Base-by-base conservation (phyloP, 1,140 invertebrate genomes). In the Scaptomyza montana region DNA sequence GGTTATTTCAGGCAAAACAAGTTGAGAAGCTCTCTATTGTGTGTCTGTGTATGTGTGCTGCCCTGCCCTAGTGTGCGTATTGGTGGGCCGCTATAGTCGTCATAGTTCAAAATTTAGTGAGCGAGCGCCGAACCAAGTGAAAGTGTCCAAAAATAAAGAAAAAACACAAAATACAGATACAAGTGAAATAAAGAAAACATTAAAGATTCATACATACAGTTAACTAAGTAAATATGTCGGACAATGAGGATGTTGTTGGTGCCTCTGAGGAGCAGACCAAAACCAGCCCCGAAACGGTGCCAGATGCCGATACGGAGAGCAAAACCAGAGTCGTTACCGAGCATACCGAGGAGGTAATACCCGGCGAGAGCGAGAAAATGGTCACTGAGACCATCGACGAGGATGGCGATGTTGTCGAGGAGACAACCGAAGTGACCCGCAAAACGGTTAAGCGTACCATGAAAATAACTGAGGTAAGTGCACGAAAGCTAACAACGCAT, bases 381-480 rank as follows among this genome's bases (percentile, higher is more conserved):
- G 77, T 91, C 51, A 90, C 84, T n/a, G 90, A 91, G 53, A 78
- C 70, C 45, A 82, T 91, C 43, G 90, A 91, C n/a, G 90, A 91
- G 53, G 90, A 91, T 51, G 90, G 90, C 50, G 90, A 91, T 43
- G 90, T 89, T 13, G 87, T 91, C 7, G 90, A 91, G 65, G 90
- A 91, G 62, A 90, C 87, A 21, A 91, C 90, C 19, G 80, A 91
- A 69, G 81, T 91, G 1, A 91, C 84, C 45, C 80, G 90, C 55
- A 91, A 91, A 59, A 86, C 82, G 19, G 89, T 91, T 13, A 91
- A 91, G 72, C 78, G 90, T 36, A 91, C 90, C 60, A 91, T 91
- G 90, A 91, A 91, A 86, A 91, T 91, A 45, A 91, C 90, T 53
- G 90, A 91, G 90, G 90, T 91, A 45, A 87, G 90, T 89, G 13